Conservation (phyloP, 1,140 invertebrate genomes). For the Heterodera schachtii region DNA sequence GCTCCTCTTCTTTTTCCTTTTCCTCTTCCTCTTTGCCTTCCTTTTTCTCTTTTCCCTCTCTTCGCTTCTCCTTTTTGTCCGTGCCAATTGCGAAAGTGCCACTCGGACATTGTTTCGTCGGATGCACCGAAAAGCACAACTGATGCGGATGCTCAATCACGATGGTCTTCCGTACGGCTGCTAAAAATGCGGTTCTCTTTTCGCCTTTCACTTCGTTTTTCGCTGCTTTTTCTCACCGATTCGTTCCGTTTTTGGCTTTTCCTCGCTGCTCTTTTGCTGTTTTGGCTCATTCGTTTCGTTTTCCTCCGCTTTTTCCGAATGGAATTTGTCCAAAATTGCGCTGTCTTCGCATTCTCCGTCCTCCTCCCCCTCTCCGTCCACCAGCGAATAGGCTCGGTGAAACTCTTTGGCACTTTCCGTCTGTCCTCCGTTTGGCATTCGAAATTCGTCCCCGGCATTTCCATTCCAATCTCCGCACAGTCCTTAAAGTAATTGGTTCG, state of each 20-base stretch:
- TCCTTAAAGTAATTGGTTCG: neutral
- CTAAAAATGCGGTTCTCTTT: neutral
- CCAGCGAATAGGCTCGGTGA: conserved; percentile 40
- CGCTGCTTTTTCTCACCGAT: neutral
- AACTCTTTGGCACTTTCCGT: conserved; percentile 11
- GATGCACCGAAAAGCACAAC: conserved; percentile 51
- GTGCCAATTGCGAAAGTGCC: neutral
- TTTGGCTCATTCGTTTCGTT: neutral
- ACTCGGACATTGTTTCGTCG: conserved; percentile 43
- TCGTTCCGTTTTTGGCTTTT: neutral
- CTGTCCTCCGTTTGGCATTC: conserved; percentile 33
- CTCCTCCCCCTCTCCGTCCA: conserved; percentile 16
- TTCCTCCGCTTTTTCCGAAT: conserved; percentile 1
- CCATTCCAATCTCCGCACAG: conserved; percentile 47
- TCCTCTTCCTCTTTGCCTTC: neutral
- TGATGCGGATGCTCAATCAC: conserved; percentile 39
- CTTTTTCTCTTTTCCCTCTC: neutral
- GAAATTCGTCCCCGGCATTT: conserved; percentile 43
- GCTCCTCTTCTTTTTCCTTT: neutral
- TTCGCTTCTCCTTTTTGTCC: neutral
- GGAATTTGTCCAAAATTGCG: conserved; percentile 7
- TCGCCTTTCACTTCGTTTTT: too few relatives aligned
- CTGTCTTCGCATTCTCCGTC: conserved; percentile 15
- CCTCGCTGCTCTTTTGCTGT: neutral
- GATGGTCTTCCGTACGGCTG: conserved; percentile 25